Evolutionary conservation across 2,888 invertebrate species (phyloP).

Genomic region (Melinaea menophilus): DNA sequence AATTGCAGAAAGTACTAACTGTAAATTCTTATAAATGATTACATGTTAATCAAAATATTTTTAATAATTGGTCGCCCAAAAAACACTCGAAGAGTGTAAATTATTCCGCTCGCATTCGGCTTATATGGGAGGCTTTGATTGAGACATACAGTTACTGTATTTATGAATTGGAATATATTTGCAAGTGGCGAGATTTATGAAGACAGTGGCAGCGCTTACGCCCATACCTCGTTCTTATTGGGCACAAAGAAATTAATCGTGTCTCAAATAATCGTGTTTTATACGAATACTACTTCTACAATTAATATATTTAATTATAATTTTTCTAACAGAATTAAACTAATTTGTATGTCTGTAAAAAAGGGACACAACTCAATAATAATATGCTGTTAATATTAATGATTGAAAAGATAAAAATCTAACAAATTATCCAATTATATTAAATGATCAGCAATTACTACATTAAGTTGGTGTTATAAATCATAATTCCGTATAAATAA

Average conservation of each 20-base stretch:
- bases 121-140: conserved; percentile 33
- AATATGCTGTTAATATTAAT: conserved; percentile 18
- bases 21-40: not conserved
- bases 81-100: not conserved
- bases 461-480: conserved; percentile 54
- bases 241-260: conserved; percentile 32
- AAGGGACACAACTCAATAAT: conserved; percentile 16
- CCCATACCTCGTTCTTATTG: conserved; percentile 38
- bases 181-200: conserved; percentile 62
- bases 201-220: conserved; percentile 45
- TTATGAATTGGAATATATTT: conserved; percentile 60
- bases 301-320: not conserved
- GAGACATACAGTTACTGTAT: conserved; percentile 45
- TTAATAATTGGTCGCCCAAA: not conserved
- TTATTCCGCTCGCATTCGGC: conserved; percentile 21
- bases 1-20: not conserved
- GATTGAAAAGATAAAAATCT: conserved; percentile 59
- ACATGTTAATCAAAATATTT: conserved; percentile 6
- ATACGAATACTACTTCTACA: conserved; percentile 2
- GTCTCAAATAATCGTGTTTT: conserved; percentile 20
- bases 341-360: not conserved
- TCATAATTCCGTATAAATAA: conserved; percentile 38
- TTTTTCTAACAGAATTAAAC: not conserved
- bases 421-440: conserved; percentile 57
- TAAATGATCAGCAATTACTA: conserved; percentile 47